phyloP scores from a whole-genome alignment of 2,797 vertebrate species.

The Tiaroga cobitis region DNA sequence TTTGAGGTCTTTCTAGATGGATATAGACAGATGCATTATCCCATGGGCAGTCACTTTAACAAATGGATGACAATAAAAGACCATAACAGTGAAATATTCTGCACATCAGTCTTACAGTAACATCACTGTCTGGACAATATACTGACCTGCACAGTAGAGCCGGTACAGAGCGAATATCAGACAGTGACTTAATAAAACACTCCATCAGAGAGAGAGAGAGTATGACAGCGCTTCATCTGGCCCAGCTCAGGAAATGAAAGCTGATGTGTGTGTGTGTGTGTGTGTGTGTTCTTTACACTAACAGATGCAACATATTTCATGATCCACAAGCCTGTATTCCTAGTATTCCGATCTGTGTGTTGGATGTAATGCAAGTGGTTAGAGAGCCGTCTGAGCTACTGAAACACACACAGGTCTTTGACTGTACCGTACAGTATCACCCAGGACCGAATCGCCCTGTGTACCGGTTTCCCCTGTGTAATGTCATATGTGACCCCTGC shows the following conservation, averaged over 20 bases:
- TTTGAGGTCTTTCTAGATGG: slow-evolving; percentile 12
- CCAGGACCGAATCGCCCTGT: slow-evolving; percentile 36
- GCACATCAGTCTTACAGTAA: slow-evolving; percentile 78
- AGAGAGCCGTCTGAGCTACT: slow-evolving; percentile 85
- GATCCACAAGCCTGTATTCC: background rate
- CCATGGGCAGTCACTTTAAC: slow-evolving; percentile 61
- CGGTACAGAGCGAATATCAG: slow-evolving; percentile 42
- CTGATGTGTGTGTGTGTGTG: slow-evolving; percentile 32
- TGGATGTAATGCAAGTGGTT: slow-evolving; percentile 83
- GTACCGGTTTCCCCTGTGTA: background rate
- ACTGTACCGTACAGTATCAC: slow-evolving; percentile 61
- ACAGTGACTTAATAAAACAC: slow-evolving; percentile 55
- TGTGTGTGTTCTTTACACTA: background rate
- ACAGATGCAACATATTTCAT: slow-evolving; percentile 25
- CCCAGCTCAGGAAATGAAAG: slow-evolving; percentile 86
- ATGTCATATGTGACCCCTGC: background rate
- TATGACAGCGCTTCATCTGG: slow-evolving; percentile 52
- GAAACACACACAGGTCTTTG: slow-evolving; percentile 74
- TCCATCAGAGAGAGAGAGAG: slow-evolving; percentile 30
- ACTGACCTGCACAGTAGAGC: slow-evolving; percentile 15
- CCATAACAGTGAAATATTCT: slow-evolving; percentile 75
- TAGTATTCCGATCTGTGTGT: slow-evolving; percentile 42
- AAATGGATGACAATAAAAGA: slow-evolving; percentile 76
- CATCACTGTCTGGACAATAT: slow-evolving; percentile 43
- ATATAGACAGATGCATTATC: slow-evolving; percentile 54